Conservation (phyloP, 2,888 invertebrate genomes). For the Girardia tigrina region DNA sequence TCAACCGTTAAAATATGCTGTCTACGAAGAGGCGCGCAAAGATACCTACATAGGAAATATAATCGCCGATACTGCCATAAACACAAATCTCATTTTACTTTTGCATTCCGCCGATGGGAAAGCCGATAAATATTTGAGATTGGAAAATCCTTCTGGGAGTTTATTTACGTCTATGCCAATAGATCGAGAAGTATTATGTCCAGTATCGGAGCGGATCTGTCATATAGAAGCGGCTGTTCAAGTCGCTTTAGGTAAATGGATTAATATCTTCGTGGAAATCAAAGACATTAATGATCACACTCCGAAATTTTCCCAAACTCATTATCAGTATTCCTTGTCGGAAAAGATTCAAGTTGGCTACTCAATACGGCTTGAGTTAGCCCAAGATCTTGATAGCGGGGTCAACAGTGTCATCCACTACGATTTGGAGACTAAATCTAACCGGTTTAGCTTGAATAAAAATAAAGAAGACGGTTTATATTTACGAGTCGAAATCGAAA, state of each 20-base stretch:
- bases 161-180: neutral
- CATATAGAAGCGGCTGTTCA: neutral
- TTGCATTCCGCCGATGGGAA: neutral
- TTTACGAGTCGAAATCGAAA: neutral
- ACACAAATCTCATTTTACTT: neutral
- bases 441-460: neutral
- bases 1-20: conserved; percentile 19
- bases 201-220: neutral
- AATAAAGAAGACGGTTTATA: neutral
- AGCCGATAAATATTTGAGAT: neutral
- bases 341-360: neutral
- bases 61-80: neutral
- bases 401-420: neutral
- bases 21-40: conserved; percentile 7
- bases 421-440: neutral
- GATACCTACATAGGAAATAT: neutral
- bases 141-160: conserved; percentile 6
- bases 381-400: neutral
- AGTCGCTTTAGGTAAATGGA: neutral
- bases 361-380: neutral
- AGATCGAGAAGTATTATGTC: neutral
- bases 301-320: conserved; percentile 21
- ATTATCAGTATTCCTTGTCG: neutral
- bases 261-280: neutral
- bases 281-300: conserved; percentile 24